Evolutionary conservation across 1,140 invertebrate genomes (phyloP), one percentile per base, ranked within the genome.

Genomic region (Stegodyphus dumicola): DNA sequence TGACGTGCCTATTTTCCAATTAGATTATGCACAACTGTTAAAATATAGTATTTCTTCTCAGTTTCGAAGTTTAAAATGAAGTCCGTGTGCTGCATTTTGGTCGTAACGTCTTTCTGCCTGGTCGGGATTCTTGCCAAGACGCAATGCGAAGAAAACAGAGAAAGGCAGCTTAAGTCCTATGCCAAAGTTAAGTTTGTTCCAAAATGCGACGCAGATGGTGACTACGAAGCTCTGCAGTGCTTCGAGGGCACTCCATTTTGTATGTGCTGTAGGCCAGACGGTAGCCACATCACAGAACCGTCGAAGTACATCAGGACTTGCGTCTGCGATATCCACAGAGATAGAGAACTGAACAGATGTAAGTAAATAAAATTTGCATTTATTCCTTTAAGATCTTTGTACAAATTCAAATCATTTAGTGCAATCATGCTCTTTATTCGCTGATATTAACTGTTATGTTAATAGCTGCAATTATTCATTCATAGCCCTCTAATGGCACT

Each of bases 211-310:
- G 64, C 51, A 17, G 64, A 75, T 9, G 87, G 87, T 0, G 52
- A 77, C 5, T 87, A 81, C 51, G 67, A 79, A 18, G 60, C 51
- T 5, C 52, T 87, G 5, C 87, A 87, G 54, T 87, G 87, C 56
- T 49, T 56, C 49, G 56, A 53, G 33, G 54, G 49, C 9, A n/a
- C n/a, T n/a, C 15, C 73, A 2, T 81, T 81, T n/a, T 87, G 87
- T 49, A 71, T 60, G n/a, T 87, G 87, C 53, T 81, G 79, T 15
- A 70, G 71, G 18, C 73, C 81, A 9, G 77, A 86, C 13, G 87
- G 87, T 0, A 80, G 51, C 6, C 65, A 17, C 9, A 77, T 87
- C 56, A 73, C 49, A 13, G 17, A 77, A 52, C 77, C 83, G 0
- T 80, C 76, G 9, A 56, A 15, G 0, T 80, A 67, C 17, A n/a